phyloP scores from a whole-genome alignment of 2,888 invertebrate genomes.

The Boloria euphrosyne region DNA sequence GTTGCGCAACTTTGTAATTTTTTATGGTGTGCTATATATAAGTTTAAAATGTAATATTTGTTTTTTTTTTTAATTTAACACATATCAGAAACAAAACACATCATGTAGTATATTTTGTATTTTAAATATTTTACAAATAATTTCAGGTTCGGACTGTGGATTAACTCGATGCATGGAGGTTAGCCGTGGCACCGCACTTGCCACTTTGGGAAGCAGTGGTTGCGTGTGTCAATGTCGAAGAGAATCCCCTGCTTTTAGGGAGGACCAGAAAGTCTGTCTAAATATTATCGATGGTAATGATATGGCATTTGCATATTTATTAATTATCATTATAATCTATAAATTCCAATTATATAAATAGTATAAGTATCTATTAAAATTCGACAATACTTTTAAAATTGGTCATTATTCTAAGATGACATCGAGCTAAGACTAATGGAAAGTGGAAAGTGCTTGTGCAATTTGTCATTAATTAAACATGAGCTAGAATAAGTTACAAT shows the following conservation, averaged over 20 bases:
- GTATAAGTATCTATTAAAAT: conserved; percentile 20
- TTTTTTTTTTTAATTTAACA: too few relatives aligned
- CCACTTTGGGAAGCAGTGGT: conserved; percentile 67
- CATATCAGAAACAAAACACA: too few relatives aligned
- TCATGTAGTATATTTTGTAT: too few relatives aligned
- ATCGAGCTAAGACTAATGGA: conserved; percentile 24
- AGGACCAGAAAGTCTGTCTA: conserved; percentile 87
- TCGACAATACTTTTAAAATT: conserved; percentile 16
- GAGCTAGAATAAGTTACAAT: conserved; percentile 33
- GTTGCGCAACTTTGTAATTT: too few relatives aligned
- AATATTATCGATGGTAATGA: conserved; percentile 87
- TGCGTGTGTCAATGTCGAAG: conserved; percentile 87
- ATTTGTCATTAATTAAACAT: conserved; percentile 42
- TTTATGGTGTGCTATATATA: too few relatives aligned
- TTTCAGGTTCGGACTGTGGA: conserved; percentile 80
- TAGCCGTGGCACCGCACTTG: conserved; percentile 85
- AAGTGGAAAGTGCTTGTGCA: conserved; percentile 40
- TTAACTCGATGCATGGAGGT: conserved; percentile 85
- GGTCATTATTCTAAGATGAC: conserved; percentile 23
- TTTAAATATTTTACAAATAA: conserved; percentile 11
- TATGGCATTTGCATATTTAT: background rate
- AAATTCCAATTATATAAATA: background rate
- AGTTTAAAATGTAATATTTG: too few relatives aligned
- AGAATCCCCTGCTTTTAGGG: conserved; percentile 86
- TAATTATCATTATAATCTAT: background rate